Percentiles rank a stretch among this genome's conserved stretches.
Conservation (phyloP, 1,140 invertebrate genomes). For the Nautilus pompilius region DNA sequence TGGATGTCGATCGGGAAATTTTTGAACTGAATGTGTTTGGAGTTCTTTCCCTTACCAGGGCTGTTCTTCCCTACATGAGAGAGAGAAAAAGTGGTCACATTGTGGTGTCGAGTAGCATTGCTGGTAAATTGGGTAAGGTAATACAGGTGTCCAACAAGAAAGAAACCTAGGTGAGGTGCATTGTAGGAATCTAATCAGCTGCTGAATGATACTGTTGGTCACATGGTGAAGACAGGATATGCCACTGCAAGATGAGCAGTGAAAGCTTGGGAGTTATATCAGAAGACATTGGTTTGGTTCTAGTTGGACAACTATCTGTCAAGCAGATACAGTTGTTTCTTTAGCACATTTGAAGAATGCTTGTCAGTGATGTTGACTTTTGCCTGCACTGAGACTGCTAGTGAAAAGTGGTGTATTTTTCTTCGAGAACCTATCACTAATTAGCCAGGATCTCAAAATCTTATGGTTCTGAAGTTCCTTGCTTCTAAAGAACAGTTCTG, state of each 20-base stretch:
- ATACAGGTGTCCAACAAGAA: conserved; percentile 70
- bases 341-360: too few species aligned
- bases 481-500: too few species aligned
- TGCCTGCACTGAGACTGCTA: too few species aligned
- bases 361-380: too few species aligned
- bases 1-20: conserved; percentile 69
- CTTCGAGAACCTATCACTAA: too few species aligned
- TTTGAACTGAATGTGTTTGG: conserved; percentile 83
- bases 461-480: too few species aligned
- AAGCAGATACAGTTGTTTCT: background rate
- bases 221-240: background rate
- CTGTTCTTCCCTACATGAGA: conserved; percentile 52
- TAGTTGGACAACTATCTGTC: background rate
- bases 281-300: background rate
- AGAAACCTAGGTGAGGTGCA: conserved; percentile 37
- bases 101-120: conserved; percentile 52
- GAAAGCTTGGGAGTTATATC: background rate
- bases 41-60: conserved; percentile 64
- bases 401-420: too few species aligned
- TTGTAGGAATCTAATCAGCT: background rate
- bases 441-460: too few species aligned
- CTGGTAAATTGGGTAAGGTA: conserved; percentile 69
- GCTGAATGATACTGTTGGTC: background rate
- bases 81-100: conserved; percentile 50
- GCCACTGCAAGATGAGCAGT: background rate